phyloP scores from a whole-genome alignment of 2,113 vertebrate species.

The Elaphurus davidianus region DNA sequence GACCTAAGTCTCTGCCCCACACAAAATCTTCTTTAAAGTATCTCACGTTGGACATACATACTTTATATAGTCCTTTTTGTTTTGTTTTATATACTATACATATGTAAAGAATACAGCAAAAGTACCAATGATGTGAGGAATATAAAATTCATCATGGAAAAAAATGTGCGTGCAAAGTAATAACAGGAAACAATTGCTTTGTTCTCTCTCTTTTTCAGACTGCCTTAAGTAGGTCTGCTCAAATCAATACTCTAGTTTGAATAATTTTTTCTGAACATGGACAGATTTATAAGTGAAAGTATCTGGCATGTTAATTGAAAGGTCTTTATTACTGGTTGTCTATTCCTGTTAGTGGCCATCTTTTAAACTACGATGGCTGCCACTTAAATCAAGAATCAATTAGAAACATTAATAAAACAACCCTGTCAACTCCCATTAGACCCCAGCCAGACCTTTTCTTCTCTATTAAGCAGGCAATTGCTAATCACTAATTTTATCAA shows the following conservation, averaged over 20 bases:
- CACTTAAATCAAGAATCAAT: conserved; percentile 80
- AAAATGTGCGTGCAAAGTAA: not conserved
- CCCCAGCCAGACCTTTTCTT: conserved; percentile 72
- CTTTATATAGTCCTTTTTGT: not conserved
- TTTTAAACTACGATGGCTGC: conserved; percentile 64
- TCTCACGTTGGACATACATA: not conserved
- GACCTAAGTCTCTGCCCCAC: not conserved
- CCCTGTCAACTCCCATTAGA: conserved; percentile 78
- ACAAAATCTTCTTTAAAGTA: not conserved
- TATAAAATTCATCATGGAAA: not conserved
- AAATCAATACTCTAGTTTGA: conserved; percentile 52
- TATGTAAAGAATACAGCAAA: not conserved
- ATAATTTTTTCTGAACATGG: conserved; percentile 55
- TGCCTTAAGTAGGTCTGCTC: not conserved
- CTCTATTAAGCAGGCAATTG: conserved; percentile 75
- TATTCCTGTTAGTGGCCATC: conserved; percentile 67
- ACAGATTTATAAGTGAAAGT: conserved; percentile 67
- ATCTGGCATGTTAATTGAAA: conserved; percentile 70
- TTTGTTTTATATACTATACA: not conserved
- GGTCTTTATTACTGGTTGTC: conserved; percentile 71
- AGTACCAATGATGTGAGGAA: not conserved
- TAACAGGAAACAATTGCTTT: not conserved
- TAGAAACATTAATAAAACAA: conserved; percentile 80
- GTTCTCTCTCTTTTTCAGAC: conserved; percentile 43
- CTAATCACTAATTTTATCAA: conserved; percentile 79